Base-by-base conservation (phyloP, 1,140 invertebrate genomes). In the Micrasema minimum region DNA sequence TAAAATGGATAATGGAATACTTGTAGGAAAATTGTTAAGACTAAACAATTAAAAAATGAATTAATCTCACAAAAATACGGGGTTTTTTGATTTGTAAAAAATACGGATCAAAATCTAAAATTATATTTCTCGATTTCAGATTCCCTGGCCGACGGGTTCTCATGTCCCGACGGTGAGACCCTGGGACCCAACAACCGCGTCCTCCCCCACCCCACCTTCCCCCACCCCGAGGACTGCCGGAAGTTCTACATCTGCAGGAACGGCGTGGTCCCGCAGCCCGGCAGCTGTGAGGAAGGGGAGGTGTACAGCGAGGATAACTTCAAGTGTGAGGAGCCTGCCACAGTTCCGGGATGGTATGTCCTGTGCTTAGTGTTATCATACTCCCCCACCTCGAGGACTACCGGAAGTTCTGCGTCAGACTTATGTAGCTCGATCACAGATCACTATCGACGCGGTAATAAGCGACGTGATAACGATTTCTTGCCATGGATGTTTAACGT, bases 201-300 rank as follows among this genome's bases (percentile, higher is more conserved):
- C 9, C 81, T 92, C 0, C 91, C 91, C 1, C 91, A 95, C 80
- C 92, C 92, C 0, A 92, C 92, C 0, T 94, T 92, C 82, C 87
- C 92, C 2, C 91, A 94, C 81, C 89, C 91, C 0, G 90, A 92
- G 37, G 93, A 95, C 79, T 95, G 93, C 78, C 89, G 91, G 74
- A 93, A 92, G 77, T 94, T 94, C 81, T 95, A 94, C 83, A 93
- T 94, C 70, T 94, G 93, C 80, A 83, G 91, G 45, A 92, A 93
- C 75, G 92, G 91, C 2, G 86, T 92, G 1, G 87, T 88, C 68
- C 92, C 93, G 0, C 90, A 93, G 78, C 88, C 91, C 72, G 91
- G 91, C 6, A 90, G 90, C 73, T 95, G 93, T 78, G 87, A 90
- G 2, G 81, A 86, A 2, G 92, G 91, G 31, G 90, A 88, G 10